A percentile compares a stretch with the other conserved stretches of the same genome.
phyloP scores from a whole-genome alignment of 2,113 vertebrate genomes.

The Rhinogobius similis region DNA sequence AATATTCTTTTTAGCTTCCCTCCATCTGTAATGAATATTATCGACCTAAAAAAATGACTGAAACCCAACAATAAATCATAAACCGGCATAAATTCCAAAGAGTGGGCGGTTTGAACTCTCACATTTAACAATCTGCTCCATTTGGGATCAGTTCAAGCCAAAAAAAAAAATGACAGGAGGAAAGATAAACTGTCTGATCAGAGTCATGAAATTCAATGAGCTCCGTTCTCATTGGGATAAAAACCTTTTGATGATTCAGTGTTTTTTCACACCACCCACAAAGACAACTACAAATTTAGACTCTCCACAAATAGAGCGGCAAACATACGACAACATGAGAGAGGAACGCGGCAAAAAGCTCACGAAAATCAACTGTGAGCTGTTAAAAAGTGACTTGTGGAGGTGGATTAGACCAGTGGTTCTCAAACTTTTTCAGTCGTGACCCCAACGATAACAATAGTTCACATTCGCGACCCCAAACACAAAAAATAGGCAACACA shows the following conservation, averaged over 20 bases:
- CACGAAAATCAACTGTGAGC: too few relatives aligned
- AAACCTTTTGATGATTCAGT: constrained; percentile 10
- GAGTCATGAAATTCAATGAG: constrained; percentile 4
- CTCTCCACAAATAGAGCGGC: not conserved
- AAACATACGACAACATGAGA: not conserved
- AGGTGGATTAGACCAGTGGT: too few relatives aligned
- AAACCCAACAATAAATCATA: too few relatives aligned
- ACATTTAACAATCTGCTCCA: not conserved
- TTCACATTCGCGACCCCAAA: too few relatives aligned
- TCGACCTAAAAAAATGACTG: too few relatives aligned
- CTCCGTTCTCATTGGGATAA: not conserved
- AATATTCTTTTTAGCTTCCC: too few relatives aligned
- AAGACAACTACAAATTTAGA: not conserved
- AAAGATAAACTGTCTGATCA: not conserved
- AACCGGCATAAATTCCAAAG: not conserved
- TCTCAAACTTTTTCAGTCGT: too few relatives aligned
- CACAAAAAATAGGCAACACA: too few relatives aligned
- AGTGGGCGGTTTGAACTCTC: not conserved
- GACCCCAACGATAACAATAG: too few relatives aligned
- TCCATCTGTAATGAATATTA: too few relatives aligned
- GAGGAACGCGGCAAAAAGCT: not conserved
- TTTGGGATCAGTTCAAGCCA: not conserved
- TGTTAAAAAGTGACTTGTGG: too few relatives aligned
- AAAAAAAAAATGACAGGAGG: not conserved
- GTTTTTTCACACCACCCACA: not conserved